Conservation (phyloP, 2,113 vertebrate species). For the Pseudopipra pipra region DNA sequence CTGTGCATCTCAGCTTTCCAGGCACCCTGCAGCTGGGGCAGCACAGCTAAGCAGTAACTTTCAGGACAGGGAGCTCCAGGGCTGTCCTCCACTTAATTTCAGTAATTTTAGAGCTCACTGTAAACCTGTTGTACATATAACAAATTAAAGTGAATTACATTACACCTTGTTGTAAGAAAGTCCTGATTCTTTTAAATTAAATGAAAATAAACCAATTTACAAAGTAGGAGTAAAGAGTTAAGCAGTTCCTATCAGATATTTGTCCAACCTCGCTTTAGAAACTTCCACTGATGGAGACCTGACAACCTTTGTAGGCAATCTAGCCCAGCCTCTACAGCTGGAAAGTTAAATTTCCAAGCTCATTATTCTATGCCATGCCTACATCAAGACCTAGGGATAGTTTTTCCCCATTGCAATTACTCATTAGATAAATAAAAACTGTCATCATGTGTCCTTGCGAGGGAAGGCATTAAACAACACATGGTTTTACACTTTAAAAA, state of each 20-base stretch:
- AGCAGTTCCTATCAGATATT: neutral
- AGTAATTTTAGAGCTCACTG: neutral
- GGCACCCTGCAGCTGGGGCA: neutral
- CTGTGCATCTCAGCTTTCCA: neutral
- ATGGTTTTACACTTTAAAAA: neutral
- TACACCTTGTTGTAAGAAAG: neutral
- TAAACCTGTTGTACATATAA: neutral
- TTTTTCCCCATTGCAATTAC: neutral
- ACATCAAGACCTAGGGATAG: neutral
- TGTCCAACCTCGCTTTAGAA: neutral
- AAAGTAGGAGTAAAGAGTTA: neutral
- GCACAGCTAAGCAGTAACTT: neutral
- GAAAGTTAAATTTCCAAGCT: neutral
- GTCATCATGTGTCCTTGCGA: neutral
- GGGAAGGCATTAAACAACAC: neutral
- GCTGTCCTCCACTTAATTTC: neutral
- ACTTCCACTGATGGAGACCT: neutral
- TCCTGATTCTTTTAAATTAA: neutral
- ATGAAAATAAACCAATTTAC: neutral
- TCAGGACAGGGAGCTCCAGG: neutral
- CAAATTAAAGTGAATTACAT: neutral
- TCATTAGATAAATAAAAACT: conserved; percentile 7
- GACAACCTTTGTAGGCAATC: neutral
- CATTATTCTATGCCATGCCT: neutral
- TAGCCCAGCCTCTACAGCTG: neutral